Evolutionary conservation across 2,113 vertebrate genomes (phyloP).

Genomic region (Trachemys scripta): DNA sequence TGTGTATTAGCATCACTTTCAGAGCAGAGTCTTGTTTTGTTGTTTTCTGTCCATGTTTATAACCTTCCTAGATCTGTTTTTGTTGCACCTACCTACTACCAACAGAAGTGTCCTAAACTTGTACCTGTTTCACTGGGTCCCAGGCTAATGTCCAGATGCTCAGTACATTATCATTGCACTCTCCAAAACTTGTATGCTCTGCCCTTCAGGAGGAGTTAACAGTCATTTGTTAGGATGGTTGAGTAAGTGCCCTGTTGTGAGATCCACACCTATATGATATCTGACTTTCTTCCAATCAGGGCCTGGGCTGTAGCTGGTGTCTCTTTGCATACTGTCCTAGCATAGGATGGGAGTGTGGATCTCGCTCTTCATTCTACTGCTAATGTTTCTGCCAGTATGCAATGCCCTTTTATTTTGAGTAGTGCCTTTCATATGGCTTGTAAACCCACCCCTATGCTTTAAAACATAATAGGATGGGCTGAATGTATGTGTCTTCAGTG

Average conservation of each 20-base stretch:
- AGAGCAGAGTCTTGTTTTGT: neutral
- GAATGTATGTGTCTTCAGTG: neutral
- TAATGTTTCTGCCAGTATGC: neutral
- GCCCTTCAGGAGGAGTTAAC: neutral
- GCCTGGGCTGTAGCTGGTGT: neutral
- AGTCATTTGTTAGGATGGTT: neutral
- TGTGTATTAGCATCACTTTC: neutral
- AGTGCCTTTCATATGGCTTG: neutral
- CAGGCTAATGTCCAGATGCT: neutral
- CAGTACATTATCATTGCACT: neutral
- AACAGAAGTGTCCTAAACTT: neutral
- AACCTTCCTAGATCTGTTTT: neutral
- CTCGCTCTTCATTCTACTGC: neutral
- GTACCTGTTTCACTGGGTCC: neutral
- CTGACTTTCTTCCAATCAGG: neutral
- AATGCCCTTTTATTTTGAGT: neutral
- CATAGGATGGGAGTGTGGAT: no score
- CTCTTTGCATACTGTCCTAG: neutral
- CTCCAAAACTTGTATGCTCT: neutral
- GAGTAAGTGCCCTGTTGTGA: neutral
- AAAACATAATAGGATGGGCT: neutral
- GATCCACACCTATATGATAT: neutral
- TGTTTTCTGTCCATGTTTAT: neutral
- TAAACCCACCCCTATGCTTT: neutral
- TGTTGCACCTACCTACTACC: neutral